These are phyloP conservation scores for human (Homo sapiens) DNA, from an alignment of 2,113 vertebrate species.

Conservation along the genomic window GRCh38 chr22:33545001-33545500, in stretches of 20 bases:
- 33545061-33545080: neutral
- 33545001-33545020: neutral
- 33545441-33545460: no score
- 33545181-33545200: neutral
- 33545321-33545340: no score
- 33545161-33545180: neutral
- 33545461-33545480: no score
- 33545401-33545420: no score
- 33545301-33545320: no score
- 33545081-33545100: neutral
- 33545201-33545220: neutral
- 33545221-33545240: neutral
- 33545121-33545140: neutral
- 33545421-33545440: no score
- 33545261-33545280: no score
- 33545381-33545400: no score
- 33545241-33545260: neutral
- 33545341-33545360: no score
- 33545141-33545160: neutral
- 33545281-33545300: no score
- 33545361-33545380: no score
- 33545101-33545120: neutral
- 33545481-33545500: no score
- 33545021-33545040: neutral
- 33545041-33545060: accelerated